A percentile compares a stretch with the other conserved stretches of the same genome.
phyloP scores from a whole-genome alignment of 1,140 invertebrate genomes.

The Luehdorfia chinensis region DNA sequence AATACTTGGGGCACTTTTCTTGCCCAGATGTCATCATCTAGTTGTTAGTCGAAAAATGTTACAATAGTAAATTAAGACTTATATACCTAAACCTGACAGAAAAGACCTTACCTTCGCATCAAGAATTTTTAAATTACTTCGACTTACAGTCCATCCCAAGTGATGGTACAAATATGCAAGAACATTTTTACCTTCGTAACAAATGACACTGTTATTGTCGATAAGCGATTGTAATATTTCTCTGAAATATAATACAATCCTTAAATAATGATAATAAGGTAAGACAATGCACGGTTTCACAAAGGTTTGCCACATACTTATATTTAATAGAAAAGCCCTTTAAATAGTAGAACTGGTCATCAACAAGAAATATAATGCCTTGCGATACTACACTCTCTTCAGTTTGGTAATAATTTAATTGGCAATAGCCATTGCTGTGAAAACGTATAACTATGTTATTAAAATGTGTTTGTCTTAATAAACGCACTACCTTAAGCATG shows the following conservation, averaged over 20 bases:
- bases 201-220: slow-evolving; percentile 25
- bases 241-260: slow-evolving; percentile 24
- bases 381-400: slow-evolving; percentile 29
- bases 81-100: no score
- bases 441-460: slow-evolving; percentile 7
- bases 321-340: slow-evolving; percentile 16
- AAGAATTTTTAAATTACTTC: slow-evolving; percentile 20
- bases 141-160: slow-evolving; percentile 18
- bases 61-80: no score
- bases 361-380: slow-evolving; percentile 35
- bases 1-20: no score
- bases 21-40: no score
- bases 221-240: slow-evolving; percentile 24
- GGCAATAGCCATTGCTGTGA: slow-evolving; percentile 48
- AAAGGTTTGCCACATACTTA: slow-evolving; percentile 2
- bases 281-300: no score
- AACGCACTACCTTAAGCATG: no score
- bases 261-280: no score
- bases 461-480: no score
- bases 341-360: slow-evolving; percentile 38
- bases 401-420: slow-evolving; percentile 41
- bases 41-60: no score
- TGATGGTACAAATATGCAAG: slow-evolving; percentile 32
- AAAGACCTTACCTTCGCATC: slow-evolving; percentile 48
- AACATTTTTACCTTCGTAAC: slow-evolving; percentile 40